Evolutionary conservation across 1,140 invertebrate species (phyloP).

Genomic region (Bombus soroeensis): DNA sequence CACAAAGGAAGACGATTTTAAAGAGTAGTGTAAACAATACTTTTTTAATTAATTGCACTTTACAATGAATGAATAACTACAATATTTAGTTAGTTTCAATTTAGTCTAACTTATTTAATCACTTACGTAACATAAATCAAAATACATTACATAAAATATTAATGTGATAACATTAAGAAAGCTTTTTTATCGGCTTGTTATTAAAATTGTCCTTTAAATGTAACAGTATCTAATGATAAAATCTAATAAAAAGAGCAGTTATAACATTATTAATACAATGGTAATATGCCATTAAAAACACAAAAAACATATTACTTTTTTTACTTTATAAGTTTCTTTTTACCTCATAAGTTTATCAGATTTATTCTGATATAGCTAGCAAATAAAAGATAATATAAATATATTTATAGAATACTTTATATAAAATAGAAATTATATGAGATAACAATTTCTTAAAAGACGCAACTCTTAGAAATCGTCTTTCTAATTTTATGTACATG

Average conservation of each 20-base stretch:
- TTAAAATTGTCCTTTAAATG: background rate
- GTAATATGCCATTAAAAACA: background rate
- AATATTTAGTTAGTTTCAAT: background rate
- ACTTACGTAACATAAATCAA: background rate
- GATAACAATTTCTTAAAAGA: background rate
- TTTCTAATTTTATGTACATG: background rate
- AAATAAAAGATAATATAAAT: too few species aligned
- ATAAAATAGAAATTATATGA: background rate
- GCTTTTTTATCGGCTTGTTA: background rate
- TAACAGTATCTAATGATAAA: background rate
- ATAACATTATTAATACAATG: background rate
- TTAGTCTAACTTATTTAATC: background rate
- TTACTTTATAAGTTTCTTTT: background rate
- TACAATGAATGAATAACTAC: background rate
- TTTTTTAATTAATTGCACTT: background rate
- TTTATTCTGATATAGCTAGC: background rate
- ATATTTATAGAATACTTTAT: background rate
- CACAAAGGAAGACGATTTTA: constrained; percentile 8
- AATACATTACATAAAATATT: background rate
- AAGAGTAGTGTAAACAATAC: background rate
- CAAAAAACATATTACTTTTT: background rate
- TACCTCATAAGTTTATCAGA: background rate
- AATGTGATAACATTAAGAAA: background rate
- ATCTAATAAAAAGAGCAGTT: background rate
- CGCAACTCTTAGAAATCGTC: constrained; percentile 26